Conservation (phyloP, 2,113 vertebrate species). For the Melierax canorus region DNA sequence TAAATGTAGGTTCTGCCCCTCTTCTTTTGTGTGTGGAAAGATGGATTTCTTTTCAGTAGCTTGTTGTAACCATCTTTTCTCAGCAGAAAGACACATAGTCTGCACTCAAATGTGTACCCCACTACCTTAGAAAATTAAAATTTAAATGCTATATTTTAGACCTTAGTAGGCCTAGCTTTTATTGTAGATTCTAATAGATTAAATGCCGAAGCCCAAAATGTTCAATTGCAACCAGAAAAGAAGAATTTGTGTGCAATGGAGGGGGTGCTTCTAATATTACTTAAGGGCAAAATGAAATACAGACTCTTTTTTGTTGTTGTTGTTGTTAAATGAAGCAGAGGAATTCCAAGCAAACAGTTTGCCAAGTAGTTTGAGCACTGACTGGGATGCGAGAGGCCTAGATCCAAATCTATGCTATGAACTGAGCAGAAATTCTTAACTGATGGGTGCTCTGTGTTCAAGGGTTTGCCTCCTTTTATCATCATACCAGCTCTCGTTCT, state of each 20-base stretch:
- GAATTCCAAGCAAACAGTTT: neutral
- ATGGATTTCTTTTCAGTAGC: neutral
- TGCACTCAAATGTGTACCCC: neutral
- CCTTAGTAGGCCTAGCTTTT: neutral
- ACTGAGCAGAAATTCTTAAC: neutral
- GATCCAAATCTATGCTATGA: fast-evolving
- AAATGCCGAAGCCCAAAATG: neutral
- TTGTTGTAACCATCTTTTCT: neutral
- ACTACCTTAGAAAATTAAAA: neutral
- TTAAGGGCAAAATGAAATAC: neutral
- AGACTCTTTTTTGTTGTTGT: neutral
- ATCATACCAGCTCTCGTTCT: neutral
- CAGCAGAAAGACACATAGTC: neutral
- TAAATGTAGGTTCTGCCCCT: neutral
- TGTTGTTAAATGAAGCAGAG: neutral
- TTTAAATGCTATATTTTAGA: neutral
- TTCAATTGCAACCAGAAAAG: neutral
- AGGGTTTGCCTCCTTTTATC: neutral
- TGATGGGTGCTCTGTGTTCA: neutral
- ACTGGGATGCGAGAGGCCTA: neutral
- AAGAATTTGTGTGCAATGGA: neutral
- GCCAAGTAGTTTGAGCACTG: neutral
- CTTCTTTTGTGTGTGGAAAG: neutral
- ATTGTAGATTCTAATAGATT: neutral
- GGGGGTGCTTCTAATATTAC: neutral